These are phyloP conservation scores for Sapayoa aenigma DNA, from an alignment of 2,113 vertebrate species.

Conservation along the genomic window DNA sequence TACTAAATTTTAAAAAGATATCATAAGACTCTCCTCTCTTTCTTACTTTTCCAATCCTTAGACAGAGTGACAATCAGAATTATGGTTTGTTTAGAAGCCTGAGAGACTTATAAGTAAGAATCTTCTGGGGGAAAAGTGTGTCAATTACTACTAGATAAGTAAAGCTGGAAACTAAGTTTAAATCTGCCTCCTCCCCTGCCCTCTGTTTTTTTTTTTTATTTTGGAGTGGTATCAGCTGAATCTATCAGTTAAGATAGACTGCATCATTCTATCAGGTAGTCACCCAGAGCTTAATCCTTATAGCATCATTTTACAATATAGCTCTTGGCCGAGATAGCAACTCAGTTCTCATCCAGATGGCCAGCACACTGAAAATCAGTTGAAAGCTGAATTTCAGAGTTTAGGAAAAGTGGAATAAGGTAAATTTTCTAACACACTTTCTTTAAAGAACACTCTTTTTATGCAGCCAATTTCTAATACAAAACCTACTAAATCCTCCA, in stretches of 20 bases:
- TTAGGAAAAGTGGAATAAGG: background rate
- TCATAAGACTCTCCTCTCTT: background rate
- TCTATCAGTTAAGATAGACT: conserved; percentile 53
- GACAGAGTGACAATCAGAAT: background rate
- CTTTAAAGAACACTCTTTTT: background rate
- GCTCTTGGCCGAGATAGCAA: conserved; percentile 44
- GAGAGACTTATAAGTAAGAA: background rate
- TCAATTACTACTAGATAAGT: conserved; percentile 14
- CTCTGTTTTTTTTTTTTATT: background rate
- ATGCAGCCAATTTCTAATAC: background rate
- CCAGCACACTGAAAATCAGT: background rate
- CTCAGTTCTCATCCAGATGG: conserved; percentile 47
- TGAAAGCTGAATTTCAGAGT: conserved; percentile 26
- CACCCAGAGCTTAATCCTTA: conserved; percentile 64
- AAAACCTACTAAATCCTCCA: background rate
- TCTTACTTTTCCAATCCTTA: background rate
- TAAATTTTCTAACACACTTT: background rate
- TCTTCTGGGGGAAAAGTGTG: background rate
- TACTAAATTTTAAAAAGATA: background rate
- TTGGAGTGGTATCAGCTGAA: conserved; percentile 33
- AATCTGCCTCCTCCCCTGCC: background rate
- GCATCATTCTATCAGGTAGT: conserved; percentile 53
- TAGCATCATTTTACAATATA: conserved; percentile 58
- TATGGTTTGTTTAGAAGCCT: conserved; percentile 7
- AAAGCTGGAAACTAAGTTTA: conserved; percentile 40